phyloP scores from a whole-genome alignment of 2,797 vertebrate species.

The Sarcophilus harrisii region DNA sequence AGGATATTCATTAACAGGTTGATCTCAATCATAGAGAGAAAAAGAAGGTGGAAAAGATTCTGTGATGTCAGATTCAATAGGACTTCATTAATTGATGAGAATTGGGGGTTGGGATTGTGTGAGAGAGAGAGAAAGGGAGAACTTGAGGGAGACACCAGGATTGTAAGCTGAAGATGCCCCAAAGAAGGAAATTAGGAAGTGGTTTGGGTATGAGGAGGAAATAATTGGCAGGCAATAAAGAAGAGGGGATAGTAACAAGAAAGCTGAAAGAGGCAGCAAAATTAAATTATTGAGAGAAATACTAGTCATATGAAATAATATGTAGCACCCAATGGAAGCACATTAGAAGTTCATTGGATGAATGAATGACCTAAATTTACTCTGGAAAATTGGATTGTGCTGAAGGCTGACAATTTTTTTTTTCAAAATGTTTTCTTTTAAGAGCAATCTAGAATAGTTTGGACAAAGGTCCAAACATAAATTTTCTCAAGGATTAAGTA shows the following conservation, averaged over 20 bases:
- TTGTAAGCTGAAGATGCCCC: not conserved
- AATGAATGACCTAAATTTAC: not conserved
- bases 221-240: not conserved
- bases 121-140: not conserved
- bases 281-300: not conserved
- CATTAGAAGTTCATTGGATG: not conserved
- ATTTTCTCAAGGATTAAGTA: not conserved
- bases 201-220: not conserved
- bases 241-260: not conserved
- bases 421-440: not conserved
- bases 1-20: not conserved
- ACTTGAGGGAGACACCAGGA: not conserved
- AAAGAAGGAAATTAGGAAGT: not conserved
- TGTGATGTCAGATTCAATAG: not conserved
- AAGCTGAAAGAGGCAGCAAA: not conserved
- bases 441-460: not conserved
- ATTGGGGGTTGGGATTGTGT: not conserved
- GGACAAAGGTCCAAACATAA: not conserved
- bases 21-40: not conserved
- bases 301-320: not conserved
- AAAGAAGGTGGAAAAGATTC: not conserved
- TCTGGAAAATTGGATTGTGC: not conserved
- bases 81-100: not conserved
- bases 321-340: not conserved
- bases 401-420: not conserved